These are phyloP conservation scores for Microdon myrmicae DNA, from an alignment of 2,888 invertebrate species.

Conservation along the genomic window DNA sequence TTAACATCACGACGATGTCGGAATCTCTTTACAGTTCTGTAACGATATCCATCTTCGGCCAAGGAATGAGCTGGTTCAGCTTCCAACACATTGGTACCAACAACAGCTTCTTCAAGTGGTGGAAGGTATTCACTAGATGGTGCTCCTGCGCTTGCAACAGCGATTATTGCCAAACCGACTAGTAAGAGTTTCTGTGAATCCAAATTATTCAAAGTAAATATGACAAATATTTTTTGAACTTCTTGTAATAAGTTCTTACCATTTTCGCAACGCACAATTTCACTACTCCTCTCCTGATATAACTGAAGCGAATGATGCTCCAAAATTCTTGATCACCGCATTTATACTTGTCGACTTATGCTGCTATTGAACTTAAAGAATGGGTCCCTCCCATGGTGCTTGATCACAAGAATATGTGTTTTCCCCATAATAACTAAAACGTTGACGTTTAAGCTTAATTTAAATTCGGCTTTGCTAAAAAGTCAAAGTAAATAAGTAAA, in stretches of 20 bases:
- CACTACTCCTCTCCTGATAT: conserved; percentile 36
- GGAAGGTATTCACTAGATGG: conserved; percentile 40
- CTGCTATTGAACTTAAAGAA: conserved; percentile 8
- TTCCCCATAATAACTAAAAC: conserved; percentile 18
- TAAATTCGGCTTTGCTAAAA: conserved; percentile 18
- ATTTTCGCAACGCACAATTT: conserved; percentile 23
- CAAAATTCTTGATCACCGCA: conserved; percentile 27
- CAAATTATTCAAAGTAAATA: too few species aligned
- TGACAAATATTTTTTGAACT: neutral
- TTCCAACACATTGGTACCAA: conserved; percentile 27
- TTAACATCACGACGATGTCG: conserved; percentile 45
- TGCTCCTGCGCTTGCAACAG: conserved; percentile 35
- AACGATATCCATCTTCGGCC: conserved; percentile 41
- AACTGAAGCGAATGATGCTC: conserved; percentile 43
- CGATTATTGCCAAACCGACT: conserved; percentile 42
- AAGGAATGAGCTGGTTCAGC: conserved; percentile 34
- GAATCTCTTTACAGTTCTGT: conserved; percentile 40
- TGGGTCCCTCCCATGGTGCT: conserved; percentile 12
- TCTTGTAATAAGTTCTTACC: conserved; percentile 25
- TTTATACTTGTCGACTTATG: conserved; percentile 35
- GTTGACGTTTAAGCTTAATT: conserved; percentile 14
- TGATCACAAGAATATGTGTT: conserved; percentile 21
- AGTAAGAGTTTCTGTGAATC: conserved; percentile 30
- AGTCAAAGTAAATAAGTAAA: conserved; percentile 18
- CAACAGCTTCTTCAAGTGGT: conserved; percentile 24